These are phyloP conservation scores for Callionymus lyra DNA, from an alignment of 2,113 vertebrate genomes.

Conservation along the genomic window DNA sequence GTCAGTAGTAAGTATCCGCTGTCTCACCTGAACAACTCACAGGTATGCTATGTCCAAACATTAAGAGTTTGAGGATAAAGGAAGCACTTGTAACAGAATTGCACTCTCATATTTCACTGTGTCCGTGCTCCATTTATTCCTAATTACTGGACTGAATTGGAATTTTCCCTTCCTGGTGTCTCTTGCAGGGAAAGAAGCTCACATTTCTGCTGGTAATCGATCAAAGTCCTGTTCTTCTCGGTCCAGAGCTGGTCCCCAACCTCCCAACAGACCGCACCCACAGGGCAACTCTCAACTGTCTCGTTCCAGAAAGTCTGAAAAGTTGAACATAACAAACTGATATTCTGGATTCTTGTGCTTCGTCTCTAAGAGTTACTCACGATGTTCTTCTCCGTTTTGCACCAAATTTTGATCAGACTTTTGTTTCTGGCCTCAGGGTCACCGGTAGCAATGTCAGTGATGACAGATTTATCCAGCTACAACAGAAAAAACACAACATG, in stretches of 20 bases:
- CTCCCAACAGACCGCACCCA: constrained; percentile 65
- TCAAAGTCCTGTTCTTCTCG: constrained; percentile 61
- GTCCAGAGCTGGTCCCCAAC: constrained; percentile 61
- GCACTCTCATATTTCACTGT: constrained; percentile 40
- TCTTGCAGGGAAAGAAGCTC: constrained; percentile 44
- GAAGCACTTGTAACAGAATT: constrained; percentile 4
- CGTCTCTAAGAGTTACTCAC: no score
- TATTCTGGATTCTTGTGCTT: constrained; percentile 12
- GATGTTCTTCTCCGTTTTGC: constrained; percentile 62
- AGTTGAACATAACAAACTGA: neutral
- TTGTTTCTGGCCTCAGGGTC: constrained; percentile 74
- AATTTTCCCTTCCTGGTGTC: neutral
- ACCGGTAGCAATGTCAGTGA: constrained; percentile 76
- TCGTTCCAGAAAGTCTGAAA: constrained; percentile 70
- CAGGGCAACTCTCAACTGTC: constrained; percentile 71
- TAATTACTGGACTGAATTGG: constrained; percentile 16
- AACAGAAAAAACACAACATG: constrained; percentile 1
- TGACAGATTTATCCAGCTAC: constrained; percentile 86
- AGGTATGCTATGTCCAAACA: constrained; percentile 51
- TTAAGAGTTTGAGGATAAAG: constrained; percentile 10
- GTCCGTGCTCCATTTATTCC: constrained; percentile 20
- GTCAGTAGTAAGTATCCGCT: constrained; percentile 23
- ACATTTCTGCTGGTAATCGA: constrained; percentile 73
- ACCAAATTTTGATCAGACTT: constrained; percentile 86
- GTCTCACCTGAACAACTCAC: constrained; percentile 45